A percentile compares a stretch with the other conserved stretches of the same genome.
Conservation (phyloP, 2,113 vertebrate species). For the Chamaetylas fuelleborni region DNA sequence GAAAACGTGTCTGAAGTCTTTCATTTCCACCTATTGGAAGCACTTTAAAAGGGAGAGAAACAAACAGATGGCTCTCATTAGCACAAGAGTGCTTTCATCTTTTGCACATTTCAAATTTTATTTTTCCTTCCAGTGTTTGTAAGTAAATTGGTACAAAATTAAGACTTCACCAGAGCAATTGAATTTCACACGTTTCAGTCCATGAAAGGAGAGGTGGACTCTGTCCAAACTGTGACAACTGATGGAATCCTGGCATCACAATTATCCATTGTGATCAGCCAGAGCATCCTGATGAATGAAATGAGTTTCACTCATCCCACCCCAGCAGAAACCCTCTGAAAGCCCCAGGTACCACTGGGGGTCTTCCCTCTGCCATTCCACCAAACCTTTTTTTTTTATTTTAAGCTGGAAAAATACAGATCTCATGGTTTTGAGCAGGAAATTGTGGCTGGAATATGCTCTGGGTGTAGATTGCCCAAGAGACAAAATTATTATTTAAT, state of each 20-base stretch:
- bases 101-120: conserved; percentile 58
- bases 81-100: conserved; percentile 46
- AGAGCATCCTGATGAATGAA: not conserved
- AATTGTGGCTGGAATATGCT: not conserved
- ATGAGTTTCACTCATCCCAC: not conserved
- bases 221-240: not conserved
- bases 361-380: not conserved
- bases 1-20: conserved; percentile 50
- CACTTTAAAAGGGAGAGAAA: conserved; percentile 20
- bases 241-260: conserved; percentile 19
- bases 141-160: conserved; percentile 42
- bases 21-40: conserved; percentile 50
- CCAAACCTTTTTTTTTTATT: not conserved
- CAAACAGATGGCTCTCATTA: conserved; percentile 71
- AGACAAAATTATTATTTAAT: too few species aligned
- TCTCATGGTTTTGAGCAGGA: not conserved
- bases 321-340: not conserved
- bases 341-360: not conserved
- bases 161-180: conserved; percentile 49
- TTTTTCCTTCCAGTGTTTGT: conserved; percentile 50
- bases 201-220: conserved; percentile 41
- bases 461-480: not conserved
- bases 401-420: not conserved
- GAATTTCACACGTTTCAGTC: conserved; percentile 9
- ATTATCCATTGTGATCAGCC: not conserved